phyloP scores from a whole-genome alignment of 2,797 vertebrate species.

The Pseudotriccus pelzelni region DNA sequence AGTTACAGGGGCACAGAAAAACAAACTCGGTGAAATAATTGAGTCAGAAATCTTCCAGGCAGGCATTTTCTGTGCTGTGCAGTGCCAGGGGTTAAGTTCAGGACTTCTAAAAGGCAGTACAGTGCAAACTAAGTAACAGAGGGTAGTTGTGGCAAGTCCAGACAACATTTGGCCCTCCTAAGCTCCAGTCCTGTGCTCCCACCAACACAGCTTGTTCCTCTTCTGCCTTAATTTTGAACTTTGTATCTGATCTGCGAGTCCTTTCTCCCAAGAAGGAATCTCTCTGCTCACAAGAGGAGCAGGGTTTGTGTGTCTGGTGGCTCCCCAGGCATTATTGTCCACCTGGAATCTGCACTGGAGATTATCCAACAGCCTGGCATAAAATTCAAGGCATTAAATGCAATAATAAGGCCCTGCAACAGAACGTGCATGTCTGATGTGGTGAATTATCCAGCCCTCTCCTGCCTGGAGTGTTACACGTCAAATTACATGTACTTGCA shows the following conservation, averaged over 20 bases:
- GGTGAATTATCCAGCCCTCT: neutral
- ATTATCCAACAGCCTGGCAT: neutral
- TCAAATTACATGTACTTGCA: neutral
- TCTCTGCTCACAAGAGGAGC: neutral
- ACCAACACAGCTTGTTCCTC: fast-evolving
- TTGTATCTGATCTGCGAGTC: neutral
- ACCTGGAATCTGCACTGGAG: neutral
- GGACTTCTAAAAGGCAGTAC: neutral
- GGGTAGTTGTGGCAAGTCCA: neutral
- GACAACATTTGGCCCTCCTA: neutral
- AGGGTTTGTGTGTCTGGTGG: neutral
- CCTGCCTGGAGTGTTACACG: neutral
- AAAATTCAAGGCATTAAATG: neutral
- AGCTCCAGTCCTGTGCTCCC: neutral
- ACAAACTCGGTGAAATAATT: neutral
- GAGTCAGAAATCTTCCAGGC: neutral
- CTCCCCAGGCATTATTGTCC: neutral
- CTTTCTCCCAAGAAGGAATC: neutral
- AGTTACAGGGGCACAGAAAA: neutral
- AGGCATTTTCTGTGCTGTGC: neutral
- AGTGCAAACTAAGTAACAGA: neutral
- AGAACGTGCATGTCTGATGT: fast-evolving
- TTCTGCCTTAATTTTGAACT: neutral
- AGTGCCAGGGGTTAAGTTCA: neutral
- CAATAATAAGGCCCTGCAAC: neutral